These are phyloP conservation scores for Drosophila elegans DNA, from an alignment of 1,140 invertebrate genomes.

Conservation along the genomic window DNA sequence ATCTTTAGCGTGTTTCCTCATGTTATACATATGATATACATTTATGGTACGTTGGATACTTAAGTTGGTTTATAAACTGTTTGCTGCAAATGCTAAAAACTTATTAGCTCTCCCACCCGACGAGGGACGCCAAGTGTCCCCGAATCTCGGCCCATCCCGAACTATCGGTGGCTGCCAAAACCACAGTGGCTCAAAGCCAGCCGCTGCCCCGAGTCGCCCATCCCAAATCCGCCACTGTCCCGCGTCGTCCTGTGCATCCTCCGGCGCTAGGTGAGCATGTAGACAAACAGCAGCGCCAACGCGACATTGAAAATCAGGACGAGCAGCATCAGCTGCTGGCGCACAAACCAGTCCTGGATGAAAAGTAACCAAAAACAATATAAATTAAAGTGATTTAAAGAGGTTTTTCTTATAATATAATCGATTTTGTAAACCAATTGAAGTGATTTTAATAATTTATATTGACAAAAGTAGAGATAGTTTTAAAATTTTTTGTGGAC, in stretches of 20 bases:
- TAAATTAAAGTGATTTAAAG: not conserved
- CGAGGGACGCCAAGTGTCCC: not conserved
- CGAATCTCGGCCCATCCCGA: constrained; percentile 15
- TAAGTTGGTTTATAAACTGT: constrained; percentile 47
- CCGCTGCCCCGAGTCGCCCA: constrained; percentile 7
- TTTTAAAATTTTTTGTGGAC: too few species aligned
- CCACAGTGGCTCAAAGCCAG: constrained; percentile 3
- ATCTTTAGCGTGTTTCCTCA: constrained; percentile 36
- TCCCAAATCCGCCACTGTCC: constrained; percentile 23
- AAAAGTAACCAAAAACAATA: not conserved
- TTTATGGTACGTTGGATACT: constrained; percentile 45
- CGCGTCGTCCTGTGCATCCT: constrained; percentile 69
- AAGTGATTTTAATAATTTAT: too few species aligned
- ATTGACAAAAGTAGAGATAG: too few species aligned
- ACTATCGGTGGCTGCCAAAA: constrained; percentile 12
- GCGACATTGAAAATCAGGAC: constrained; percentile 98
- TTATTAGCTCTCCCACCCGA: constrained; percentile 49
- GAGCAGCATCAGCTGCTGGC: constrained; percentile 97
- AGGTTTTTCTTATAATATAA: too few species aligned
- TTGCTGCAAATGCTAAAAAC: constrained; percentile 80
- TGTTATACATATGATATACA: constrained; percentile 54
- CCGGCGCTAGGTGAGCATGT: constrained; percentile 94
- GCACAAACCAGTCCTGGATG: constrained; percentile 97
- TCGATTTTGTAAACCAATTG: too few species aligned
- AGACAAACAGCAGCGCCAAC: constrained; percentile 98